These are phyloP conservation scores for Pseudochirops cupreus DNA, from an alignment of 2,797 vertebrate genomes.

Conservation along the genomic window DNA sequence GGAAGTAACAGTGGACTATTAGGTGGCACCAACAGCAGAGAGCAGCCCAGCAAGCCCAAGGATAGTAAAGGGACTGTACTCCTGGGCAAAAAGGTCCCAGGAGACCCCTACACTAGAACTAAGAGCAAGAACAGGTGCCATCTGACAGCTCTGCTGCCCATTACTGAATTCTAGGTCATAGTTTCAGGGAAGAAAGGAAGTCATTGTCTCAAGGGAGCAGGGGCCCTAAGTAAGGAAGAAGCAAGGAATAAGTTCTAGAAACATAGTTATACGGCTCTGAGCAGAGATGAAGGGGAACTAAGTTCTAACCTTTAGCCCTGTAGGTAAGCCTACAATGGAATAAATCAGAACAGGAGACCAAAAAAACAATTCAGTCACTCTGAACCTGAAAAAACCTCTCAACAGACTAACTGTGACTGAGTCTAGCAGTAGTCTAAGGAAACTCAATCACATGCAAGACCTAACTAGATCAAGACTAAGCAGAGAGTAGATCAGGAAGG, in stretches of 20 bases:
- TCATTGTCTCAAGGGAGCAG: background rate
- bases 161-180: background rate
- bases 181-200: background rate
- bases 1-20: background rate
- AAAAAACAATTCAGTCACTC: background rate
- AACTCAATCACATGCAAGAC: background rate
- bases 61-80: background rate
- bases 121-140: background rate
- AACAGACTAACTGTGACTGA: background rate
- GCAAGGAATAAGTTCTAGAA: background rate
- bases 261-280: background rate
- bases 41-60: background rate
- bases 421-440: background rate
- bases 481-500: background rate
- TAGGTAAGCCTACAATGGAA: background rate
- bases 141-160: background rate
- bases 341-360: background rate
- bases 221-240: background rate
- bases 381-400: background rate
- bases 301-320: background rate
- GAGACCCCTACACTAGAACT: background rate
- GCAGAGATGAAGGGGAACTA: background rate
- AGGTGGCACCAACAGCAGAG: background rate
- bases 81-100: no score
- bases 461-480: background rate